A percentile compares a stretch with the other conserved stretches of the same genome.
These are phyloP conservation scores for Glaucomys volans DNA, from an alignment of 2,113 vertebrate species.

Conservation along the genomic window DNA sequence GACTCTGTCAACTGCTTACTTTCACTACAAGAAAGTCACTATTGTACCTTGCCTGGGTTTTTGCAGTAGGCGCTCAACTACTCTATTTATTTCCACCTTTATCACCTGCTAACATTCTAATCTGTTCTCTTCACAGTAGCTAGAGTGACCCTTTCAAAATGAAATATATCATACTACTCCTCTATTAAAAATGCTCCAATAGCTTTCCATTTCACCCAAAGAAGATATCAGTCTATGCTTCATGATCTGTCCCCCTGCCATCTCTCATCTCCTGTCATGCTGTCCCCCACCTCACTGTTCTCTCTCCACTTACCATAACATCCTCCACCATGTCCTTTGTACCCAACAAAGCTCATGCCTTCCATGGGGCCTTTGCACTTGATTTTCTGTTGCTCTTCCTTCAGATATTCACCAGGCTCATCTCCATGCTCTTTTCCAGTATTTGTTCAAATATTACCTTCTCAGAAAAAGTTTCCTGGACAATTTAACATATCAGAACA, in stretches of 20 bases:
- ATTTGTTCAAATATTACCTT: background rate
- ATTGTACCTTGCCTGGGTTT: background rate
- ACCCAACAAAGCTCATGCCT: background rate
- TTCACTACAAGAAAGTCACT: background rate
- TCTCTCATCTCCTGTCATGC: background rate
- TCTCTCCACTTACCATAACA: background rate
- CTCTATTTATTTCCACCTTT: background rate
- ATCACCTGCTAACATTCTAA: background rate
- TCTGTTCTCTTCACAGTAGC: background rate
- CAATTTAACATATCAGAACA: background rate
- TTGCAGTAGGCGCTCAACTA: background rate
- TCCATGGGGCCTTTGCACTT: background rate
- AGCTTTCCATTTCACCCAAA: background rate
- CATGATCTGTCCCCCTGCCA: too few relatives aligned
- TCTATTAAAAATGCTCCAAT: background rate
- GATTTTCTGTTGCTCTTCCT: background rate
- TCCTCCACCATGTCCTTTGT: background rate
- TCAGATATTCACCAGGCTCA: background rate
- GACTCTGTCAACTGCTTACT: background rate
- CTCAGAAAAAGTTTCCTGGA: background rate
- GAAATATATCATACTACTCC: background rate
- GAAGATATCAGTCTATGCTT: background rate
- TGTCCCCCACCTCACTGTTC: accelerated
- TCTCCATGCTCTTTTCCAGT: background rate
- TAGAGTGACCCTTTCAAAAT: background rate